Percentiles rank a stretch among this genome's conserved stretches.
Conservation (phyloP, 2,113 vertebrate species). For the Rhizomys pruinosus region DNA sequence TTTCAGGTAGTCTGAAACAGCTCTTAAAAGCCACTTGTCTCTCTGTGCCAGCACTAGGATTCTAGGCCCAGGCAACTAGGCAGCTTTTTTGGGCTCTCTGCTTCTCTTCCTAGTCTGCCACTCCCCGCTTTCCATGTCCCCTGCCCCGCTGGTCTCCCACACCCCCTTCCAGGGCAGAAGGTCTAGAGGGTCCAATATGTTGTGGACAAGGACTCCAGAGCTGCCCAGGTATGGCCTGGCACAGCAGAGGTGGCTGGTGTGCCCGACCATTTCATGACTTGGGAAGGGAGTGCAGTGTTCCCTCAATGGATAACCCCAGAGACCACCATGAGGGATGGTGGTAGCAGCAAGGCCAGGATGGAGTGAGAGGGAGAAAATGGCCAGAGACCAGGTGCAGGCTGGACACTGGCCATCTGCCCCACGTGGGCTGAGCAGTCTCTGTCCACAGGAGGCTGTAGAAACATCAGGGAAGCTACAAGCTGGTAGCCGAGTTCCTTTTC, state of each 20-base stretch:
- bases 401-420: background rate
- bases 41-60: background rate
- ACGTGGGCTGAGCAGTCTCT: background rate
- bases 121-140: accelerated
- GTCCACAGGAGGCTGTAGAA: background rate
- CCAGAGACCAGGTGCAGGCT: background rate
- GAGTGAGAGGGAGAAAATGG: background rate
- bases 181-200: background rate
- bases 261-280: background rate
- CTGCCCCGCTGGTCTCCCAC: background rate
- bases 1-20: no score
- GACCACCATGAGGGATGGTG: background rate
- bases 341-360: background rate
- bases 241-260: background rate
- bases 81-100: background rate
- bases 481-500: background rate
- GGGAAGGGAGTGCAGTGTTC: background rate
- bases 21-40: no score
- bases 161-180: background rate
- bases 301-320: background rate
- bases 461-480: background rate
- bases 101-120: background rate
- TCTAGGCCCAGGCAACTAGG: background rate
- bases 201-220: background rate
- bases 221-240: background rate